Evolutionary conservation across 2,888 invertebrate species (phyloP), one percentile per base, ranked within the genome.

Genomic region (Acanthopleura granulata): DNA sequence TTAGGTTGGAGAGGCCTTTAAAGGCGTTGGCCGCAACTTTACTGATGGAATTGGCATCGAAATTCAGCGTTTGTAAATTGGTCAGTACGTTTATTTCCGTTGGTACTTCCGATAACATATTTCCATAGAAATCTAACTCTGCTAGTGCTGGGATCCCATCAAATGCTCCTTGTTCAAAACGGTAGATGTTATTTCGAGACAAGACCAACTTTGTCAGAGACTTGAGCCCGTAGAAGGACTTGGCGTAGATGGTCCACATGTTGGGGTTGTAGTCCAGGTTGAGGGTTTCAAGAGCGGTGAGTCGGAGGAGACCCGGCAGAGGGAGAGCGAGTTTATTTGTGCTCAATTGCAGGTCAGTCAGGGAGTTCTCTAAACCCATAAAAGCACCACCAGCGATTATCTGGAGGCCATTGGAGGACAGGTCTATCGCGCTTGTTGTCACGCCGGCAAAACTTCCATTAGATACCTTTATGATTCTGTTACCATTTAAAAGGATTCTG

Each of bases 31-130:
- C 72, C 1, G 51, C 4, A 12, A 72, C 9, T 14, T 72, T 1
- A 25, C 25, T 72, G 50, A 72, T 72, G 4, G 1, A 1, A 29
- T 72, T 72, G 11, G 72, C 18, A 72, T 72, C 72, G 27, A 72
- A 57, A 51, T 50, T 72, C 1, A 72, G 25, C 50, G n/a, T 25
- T 57, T 25, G 15, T 29, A 72, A 29, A 14, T 27, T 29, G 6
- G 16, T 50, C 15, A 72, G 57, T 4, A 15, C 57, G 18, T 9
- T 22, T 25, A 72, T 11, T n/a, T n/a, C 72, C 4, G 40, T 1
- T 9, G 72, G 72, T 4, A 72, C 72, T 22, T n/a, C 50, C 1
- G 22, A 18, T 11, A 72, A 16, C 3, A 22, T 1, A 18, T 72
- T 72, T 14, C 72, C 72, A 25, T 72, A 72, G 15, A 72, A 72